phyloP scores from a whole-genome alignment of 2,888 invertebrate genomes.

The Eulithis testata region DNA sequence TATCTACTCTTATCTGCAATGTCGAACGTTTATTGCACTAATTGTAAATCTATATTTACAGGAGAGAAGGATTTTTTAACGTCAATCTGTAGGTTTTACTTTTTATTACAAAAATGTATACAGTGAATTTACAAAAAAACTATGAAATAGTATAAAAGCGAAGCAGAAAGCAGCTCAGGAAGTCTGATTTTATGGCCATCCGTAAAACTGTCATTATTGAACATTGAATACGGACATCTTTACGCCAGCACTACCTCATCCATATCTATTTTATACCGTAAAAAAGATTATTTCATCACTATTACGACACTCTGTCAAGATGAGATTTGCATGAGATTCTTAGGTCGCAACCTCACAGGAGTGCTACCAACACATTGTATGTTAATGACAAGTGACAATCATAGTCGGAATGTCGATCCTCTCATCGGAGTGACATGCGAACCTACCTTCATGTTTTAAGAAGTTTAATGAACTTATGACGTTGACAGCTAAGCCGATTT shows the following conservation, averaged over 20 bases:
- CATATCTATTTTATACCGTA: slow-evolving; percentile 24
- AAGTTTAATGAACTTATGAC: slow-evolving; percentile 39
- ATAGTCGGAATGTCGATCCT: slow-evolving; percentile 51
- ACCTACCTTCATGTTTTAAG: slow-evolving; percentile 37
- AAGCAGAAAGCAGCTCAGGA: neutral
- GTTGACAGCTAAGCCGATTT: slow-evolving; percentile 43
- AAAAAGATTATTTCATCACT: slow-evolving; percentile 26
- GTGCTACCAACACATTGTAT: slow-evolving; percentile 80
- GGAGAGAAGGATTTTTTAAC: neutral
- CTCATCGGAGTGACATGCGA: slow-evolving; percentile 38
- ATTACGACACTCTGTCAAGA: slow-evolving; percentile 27
- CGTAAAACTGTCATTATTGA: slow-evolving; percentile 23
- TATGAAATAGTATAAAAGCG: neutral
- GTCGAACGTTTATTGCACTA: slow-evolving; percentile 39
- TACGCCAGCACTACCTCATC: slow-evolving; percentile 11
- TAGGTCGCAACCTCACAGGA: slow-evolving; percentile 59
- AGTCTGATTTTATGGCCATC: slow-evolving; percentile 14
- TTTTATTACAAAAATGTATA: no score
- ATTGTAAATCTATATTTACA: slow-evolving; percentile 12
- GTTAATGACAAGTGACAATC: slow-evolving; percentile 68
- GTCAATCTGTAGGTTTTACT: neutral
- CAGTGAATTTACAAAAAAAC: neutral
- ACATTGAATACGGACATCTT: slow-evolving; percentile 27
- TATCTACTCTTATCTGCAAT: slow-evolving; percentile 48
- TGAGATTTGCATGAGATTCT: slow-evolving; percentile 40